These are phyloP conservation scores for Elephantulus edwardii DNA, from an alignment of 2,113 vertebrate species.

Conservation along the genomic window DNA sequence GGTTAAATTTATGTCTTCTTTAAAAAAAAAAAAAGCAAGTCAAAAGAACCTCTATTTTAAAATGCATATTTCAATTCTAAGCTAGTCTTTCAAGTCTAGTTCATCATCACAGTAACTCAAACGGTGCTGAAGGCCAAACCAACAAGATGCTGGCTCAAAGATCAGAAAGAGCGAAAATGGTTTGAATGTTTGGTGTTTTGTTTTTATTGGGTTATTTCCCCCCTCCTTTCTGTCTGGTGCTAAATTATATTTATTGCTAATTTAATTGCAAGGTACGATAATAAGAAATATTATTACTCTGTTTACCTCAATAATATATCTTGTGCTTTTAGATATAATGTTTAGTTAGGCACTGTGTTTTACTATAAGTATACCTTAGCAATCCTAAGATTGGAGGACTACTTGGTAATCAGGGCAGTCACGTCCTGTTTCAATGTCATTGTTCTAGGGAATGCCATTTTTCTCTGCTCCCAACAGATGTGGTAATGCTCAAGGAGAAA, in stretches of 20 bases:
- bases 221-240: slow-evolving; percentile 16
- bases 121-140: neutral
- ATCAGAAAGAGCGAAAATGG: slow-evolving; percentile 7
- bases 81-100: neutral
- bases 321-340: slow-evolving; percentile 10
- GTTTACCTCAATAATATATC: neutral
- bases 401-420: neutral
- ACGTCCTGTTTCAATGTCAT: neutral
- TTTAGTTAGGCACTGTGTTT: neutral
- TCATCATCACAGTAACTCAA: neutral
- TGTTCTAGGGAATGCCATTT: neutral
- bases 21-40: slow-evolving; percentile 46
- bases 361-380: slow-evolving; percentile 27
- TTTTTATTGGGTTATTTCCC: too few relatives aligned
- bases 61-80: slow-evolving; percentile 38
- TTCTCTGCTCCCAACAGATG: neutral
- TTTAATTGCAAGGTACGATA: slow-evolving; percentile 19
- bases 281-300: neutral
- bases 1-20: slow-evolving; percentile 42
- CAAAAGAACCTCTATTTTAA: slow-evolving; percentile 45
- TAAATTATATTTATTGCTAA: slow-evolving; percentile 12
- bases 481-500: neutral
- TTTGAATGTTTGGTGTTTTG: neutral
- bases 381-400: neutral
- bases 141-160: neutral